A percentile compares a stretch with the other conserved stretches of the same genome.
Evolutionary conservation across 2,797 vertebrate genomes (phyloP).

Genomic region (Streptopelia turtur): DNA sequence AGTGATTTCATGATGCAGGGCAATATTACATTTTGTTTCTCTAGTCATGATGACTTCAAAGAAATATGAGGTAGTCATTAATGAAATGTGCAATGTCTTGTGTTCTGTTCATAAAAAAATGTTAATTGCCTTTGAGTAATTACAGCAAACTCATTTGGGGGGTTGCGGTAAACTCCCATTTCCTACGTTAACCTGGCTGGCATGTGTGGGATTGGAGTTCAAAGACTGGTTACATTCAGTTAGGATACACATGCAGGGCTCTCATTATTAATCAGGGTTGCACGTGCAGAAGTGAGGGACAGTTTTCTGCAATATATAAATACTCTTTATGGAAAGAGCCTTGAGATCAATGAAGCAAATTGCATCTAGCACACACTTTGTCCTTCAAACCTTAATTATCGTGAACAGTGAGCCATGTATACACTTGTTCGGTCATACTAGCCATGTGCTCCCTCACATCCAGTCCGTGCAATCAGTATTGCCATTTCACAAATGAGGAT

Average conservation of each 20-base stretch:
- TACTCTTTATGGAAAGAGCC: not conserved
- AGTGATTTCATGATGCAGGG: conserved; percentile 35
- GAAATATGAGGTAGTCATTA: conserved; percentile 17
- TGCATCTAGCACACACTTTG: not conserved
- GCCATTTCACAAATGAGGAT: not conserved
- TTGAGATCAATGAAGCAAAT: not conserved
- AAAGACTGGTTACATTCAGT: not conserved
- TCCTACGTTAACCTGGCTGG: not conserved
- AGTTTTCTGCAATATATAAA: not conserved
- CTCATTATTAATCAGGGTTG: not conserved
- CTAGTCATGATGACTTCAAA: conserved; percentile 10
- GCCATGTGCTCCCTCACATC: not conserved
- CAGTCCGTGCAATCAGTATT: not conserved
- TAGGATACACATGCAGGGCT: not conserved
- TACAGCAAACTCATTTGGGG: not conserved
- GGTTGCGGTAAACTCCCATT: not conserved
- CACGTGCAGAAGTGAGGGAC: not conserved
- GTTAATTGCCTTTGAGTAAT: not conserved
- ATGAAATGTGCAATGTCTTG: not conserved
- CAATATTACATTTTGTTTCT: conserved; percentile 25
- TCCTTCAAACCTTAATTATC: not conserved
- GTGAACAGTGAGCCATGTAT: not conserved
- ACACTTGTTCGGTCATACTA: not conserved
- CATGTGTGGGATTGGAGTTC: not conserved
- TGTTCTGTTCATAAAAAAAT: not conserved